Percentiles rank a stretch among this genome's conserved stretches.
Evolutionary conservation across 2,888 invertebrate species (phyloP).

Genomic region (Subacronicta megacephala): DNA sequence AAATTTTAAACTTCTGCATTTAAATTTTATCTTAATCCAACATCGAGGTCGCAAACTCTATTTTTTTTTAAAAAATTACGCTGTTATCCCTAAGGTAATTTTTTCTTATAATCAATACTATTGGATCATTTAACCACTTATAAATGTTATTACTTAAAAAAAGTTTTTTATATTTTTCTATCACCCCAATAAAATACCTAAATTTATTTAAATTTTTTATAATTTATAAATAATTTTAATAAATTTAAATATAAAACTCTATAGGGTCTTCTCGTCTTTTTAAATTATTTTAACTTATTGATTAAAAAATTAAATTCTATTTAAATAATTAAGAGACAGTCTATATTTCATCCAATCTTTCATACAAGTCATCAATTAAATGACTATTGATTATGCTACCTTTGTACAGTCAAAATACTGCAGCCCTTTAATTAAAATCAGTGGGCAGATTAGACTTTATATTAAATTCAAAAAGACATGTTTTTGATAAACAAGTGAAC

Average conservation of each 20-base stretch:
- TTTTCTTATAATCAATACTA: slow-evolving; percentile 91
- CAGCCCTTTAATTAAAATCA: slow-evolving; percentile 93
- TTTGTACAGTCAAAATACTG: slow-evolving; percentile 94
- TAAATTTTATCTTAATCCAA: slow-evolving; percentile 94
- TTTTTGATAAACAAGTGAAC: slow-evolving; percentile 94
- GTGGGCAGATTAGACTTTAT: slow-evolving; percentile 93
- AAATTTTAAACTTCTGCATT: slow-evolving; percentile 91
- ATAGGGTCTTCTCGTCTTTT: slow-evolving; percentile 95
- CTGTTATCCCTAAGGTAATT: slow-evolving; percentile 96
- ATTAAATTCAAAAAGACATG: slow-evolving; percentile 91
- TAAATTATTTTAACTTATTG: slow-evolving; percentile 91
- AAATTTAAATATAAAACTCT: slow-evolving; percentile 90
- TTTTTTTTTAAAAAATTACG: slow-evolving; percentile 94
- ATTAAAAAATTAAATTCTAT: slow-evolving; percentile 85
- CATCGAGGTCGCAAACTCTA: slow-evolving; percentile 96
- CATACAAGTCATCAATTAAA: slow-evolving; percentile 94
- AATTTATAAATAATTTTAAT: slow-evolving; percentile 74
- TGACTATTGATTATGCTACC: slow-evolving; percentile 94
- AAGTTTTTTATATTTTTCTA: slow-evolving; percentile 90
- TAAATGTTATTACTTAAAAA: slow-evolving; percentile 74
- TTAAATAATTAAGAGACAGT: slow-evolving; percentile 85
- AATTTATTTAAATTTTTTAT: slow-evolving; percentile 66
- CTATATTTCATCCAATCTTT: slow-evolving; percentile 92
- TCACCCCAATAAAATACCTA: slow-evolving; percentile 91
- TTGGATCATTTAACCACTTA: slow-evolving; percentile 88